Base-by-base conservation (phyloP, 2,113 vertebrate species). In the Gymnorhina tibicen region DNA sequence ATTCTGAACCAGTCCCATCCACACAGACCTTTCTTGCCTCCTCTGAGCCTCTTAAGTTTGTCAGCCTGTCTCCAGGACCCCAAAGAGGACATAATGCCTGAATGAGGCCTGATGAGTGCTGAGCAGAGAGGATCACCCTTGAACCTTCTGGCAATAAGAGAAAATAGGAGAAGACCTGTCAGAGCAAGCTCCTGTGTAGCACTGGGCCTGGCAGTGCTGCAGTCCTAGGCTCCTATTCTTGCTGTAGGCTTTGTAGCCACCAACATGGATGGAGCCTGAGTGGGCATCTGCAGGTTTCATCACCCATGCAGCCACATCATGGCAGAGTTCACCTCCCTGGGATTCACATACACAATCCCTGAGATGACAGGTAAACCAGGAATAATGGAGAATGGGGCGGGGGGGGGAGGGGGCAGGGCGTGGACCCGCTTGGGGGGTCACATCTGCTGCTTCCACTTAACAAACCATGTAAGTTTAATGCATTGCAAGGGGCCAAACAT, bases 341-440 rank as follows among this genome's bases (percentile, higher is more conserved):
- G 28, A 67, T 46, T 59, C 60, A 74, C 1, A 1, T 24, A 39
- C 7, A 52, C 20, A 46, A 5, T 39, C 39, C 33, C 33, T 39
- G 53, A 60, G 39, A 59, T 18, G 28, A 60, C 33, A 75, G 39
- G 60, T n/a, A 52, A 59, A n/a, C 23, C 37, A 60, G 24, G 46
- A 89, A 24, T 21, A 28, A 46, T 13, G n/a, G 28, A 37, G 28
- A 9, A 44, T n/a, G 33, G 37, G 22, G 15, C 1, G 4, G 16
- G 16, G 16, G 5, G 6, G 0, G 1, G 37, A 8, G 32, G 9
- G 13, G 12, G n/a, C n/a, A 41, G 42, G 17, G 42, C 17, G 42
- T 44, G 42, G 35, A 56, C 13, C n/a, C 66, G 8, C 35, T 49
- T 11, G 24, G 17, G 17, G 22, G 14, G 41, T 42, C 50, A 50